Base-by-base conservation (phyloP, 2,888 invertebrate species). In the Thereva nobilitata region DNA sequence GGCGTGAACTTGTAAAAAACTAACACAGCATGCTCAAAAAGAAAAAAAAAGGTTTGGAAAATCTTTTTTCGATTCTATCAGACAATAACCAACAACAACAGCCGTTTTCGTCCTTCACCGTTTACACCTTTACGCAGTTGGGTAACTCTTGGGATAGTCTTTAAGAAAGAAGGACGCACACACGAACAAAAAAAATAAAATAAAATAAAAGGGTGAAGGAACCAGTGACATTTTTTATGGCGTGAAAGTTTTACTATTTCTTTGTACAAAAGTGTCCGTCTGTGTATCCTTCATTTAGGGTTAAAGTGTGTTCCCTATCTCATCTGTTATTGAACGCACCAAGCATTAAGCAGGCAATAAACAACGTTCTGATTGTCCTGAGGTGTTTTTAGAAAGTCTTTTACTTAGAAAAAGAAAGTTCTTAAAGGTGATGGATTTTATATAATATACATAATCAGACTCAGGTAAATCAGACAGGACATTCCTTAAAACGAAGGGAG, bases 221-320 rank as follows among this genome's bases (percentile, higher is more conserved):
- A 67, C 59, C 44, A 57, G 37, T 65, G 55, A 66, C 63, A 67
- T 55, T 63, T 68, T 69, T 70, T 70, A 69, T 69, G 68, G 66
- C 54, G 69, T 69, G 69, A 70, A 70, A 70, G 67, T 70, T 69
- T 69, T 45, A 55, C 55, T 67, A 59, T 64, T 41, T 42, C 57
- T 40, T 34, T 49, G 9, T 44, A 40, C 9, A 23, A 23, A 23
- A 23, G 23, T 23, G 23, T 23, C 23, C 23, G 23, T 23, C 23
- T 23, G 2, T 23, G 23, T 23, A 23, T 23, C 23, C 23, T 23
- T 23, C 23, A 23, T 23, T 23, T 23, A 23, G 23, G 23, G 23
- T 23, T 23, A 23, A 23, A 23, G 23, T 23, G 23, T 23, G 23
- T 23, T 23, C 23, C 23, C 23, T 23, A 23, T 23, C 23, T 23